phyloP scores from a whole-genome alignment of 2,113 vertebrate genomes.

The Melanostigma gelatinosum region DNA sequence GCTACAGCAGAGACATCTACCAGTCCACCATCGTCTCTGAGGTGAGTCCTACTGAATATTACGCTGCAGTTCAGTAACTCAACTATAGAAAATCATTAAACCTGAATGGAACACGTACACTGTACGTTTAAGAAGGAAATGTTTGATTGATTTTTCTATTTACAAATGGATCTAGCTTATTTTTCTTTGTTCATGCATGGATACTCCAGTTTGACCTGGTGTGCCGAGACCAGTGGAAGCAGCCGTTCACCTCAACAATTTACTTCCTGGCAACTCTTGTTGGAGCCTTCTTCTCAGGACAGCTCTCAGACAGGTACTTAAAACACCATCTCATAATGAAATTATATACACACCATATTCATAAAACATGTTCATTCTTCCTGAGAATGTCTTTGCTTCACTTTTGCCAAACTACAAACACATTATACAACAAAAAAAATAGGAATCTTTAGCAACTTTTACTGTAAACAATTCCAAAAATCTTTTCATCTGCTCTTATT shows the following conservation, averaged over 20 bases:
- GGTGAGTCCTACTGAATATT: conserved; percentile 45
- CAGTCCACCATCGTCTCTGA: conserved; percentile 79
- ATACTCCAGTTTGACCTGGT: conserved; percentile 90
- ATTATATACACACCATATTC: not conserved
- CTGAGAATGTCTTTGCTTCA: not conserved
- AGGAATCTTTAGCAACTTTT: too few relatives aligned
- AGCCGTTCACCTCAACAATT: conserved; percentile 85
- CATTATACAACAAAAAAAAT: too few relatives aligned
- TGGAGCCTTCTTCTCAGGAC: conserved; percentile 90
- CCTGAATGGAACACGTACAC: not conserved
- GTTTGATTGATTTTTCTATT: not conserved
- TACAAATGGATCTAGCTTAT: not conserved
- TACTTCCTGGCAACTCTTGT: conserved; percentile 88
- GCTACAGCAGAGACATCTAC: conserved; percentile 77
- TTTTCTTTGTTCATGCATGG: not conserved
- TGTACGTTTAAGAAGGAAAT: not conserved
- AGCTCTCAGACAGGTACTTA: conserved; percentile 91
- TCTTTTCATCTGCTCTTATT: not conserved
- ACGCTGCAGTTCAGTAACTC: not conserved
- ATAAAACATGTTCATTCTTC: too few relatives aligned
- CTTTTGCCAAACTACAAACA: not conserved
- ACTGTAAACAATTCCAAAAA: not conserved
- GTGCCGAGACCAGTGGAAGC: conserved; percentile 90
- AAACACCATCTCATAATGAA: not conserved
- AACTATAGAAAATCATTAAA: not conserved